Base-by-base conservation (phyloP, 2,888 invertebrate species). In the Ferrisia virgata region DNA sequence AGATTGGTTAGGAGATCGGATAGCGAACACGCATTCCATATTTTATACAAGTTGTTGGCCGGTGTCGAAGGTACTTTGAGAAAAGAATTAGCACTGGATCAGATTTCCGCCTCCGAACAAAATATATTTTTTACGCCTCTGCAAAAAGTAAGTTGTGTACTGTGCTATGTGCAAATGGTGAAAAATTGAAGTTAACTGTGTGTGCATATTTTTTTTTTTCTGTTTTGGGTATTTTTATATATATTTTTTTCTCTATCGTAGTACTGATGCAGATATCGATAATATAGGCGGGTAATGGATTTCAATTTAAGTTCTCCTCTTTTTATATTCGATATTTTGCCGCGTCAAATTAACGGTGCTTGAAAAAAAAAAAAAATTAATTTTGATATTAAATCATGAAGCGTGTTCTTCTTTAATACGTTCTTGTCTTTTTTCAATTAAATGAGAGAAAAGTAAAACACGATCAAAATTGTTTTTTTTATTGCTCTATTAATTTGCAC, bases 81-180 rank as follows among this genome's bases (percentile, higher is more conserved):
- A 86, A 95, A 95, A 86, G 95, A 96, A 87, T 89, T 98, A 2
- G 92, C 93, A 85, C 90, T 98, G 86, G 96, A 96, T 87, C 93
- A 93, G 88, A 89, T 94, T 69, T 90, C 92, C 4, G 93, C 93
- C 86, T 92, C 92, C 87, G 90, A 89, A 85, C 88, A 86, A 79
- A 96, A 96, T 89, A 92, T 94, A 0, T 96, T 95, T 89, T 92
- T 97, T 88, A 93, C 92, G 33, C 91, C 94, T 13, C 90, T 93
- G 85, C 94, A 95, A 86, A 93, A 94, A 88, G 90, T 90, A 87
- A 86, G 79, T 47, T 36, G 72, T 76, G 18, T 4, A 4, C 11
- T 64, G 64, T 28, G 53, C 5, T 47, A 6, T 3, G 3, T n/a
- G 8, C 6, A 53, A 22, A 53, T 64, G 6, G 11, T 13, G 25